Base-by-base conservation (phyloP, 1,140 invertebrate species). In the Drosophila equinoxialis region DNA sequence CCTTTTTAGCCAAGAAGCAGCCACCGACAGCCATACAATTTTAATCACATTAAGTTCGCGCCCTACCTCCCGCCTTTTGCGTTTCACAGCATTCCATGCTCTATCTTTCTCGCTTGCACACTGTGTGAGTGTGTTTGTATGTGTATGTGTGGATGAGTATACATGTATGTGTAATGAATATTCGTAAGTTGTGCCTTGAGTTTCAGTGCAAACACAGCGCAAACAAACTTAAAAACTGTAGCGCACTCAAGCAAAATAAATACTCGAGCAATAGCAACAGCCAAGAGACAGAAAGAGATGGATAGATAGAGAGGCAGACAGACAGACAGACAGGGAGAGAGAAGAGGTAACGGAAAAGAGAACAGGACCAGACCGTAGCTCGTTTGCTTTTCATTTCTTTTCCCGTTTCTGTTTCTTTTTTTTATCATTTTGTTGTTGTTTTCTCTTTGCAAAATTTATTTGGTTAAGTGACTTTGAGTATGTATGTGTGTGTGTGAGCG, bases 171-270 rank as follows among this genome's bases (percentile, higher is more conserved):
- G 82, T 87, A 87, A 86, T 86, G 83, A 86, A 86, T 86, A 86
- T 86, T 86, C 87, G 83, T 83, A 86, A 86, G 82, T 86, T 86
- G 83, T 87, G 82, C 76, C 83, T 79, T 74, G 76, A 86, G 76
- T 79, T 77, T 65, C 68, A 68, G 61, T 71, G 65, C 72, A 78
- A 77, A 77, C 71, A 77, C 83, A 87, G 79, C 63, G 82, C 82
- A 86, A 86, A 86, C 83, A 86, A 86, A 86, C 83, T 86, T 86
- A 86, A 86, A 86, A 86, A 86, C 76, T 86, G 83, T 86, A 83
- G 83, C 83, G 79, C 83, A 86, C 83, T 86, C 83, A 83, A 81
- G 83, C 83, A 86, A 87, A 87, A 86, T 86, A 86, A 86, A 86
- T 86, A 86, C 83, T 87, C 74, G 54, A 82, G 71, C 67, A 87